Evolutionary conservation across 2,888 invertebrate species (phyloP).

Genomic region (Drosophila neonasuta): DNA sequence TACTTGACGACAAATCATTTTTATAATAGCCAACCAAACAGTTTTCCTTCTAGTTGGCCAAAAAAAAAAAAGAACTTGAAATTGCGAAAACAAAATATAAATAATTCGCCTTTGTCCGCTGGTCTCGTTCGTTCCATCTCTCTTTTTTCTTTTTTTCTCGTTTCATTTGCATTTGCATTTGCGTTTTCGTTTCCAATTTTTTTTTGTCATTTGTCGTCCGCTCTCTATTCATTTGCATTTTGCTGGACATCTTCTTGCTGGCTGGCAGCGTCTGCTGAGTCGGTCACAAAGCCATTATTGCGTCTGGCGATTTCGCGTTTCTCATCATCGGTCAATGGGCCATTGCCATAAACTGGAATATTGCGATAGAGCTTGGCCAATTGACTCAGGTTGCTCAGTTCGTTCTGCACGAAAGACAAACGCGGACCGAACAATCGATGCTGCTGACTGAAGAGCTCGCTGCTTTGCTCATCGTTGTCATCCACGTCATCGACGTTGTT

Average conservation of each 20-base stretch:
- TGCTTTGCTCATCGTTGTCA: slow-evolving; percentile 11
- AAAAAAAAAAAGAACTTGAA: neutral
- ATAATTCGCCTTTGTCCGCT: neutral
- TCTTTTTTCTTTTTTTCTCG: neutral
- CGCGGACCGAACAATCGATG: slow-evolving; percentile 8
- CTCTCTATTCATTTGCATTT: slow-evolving; percentile 16
- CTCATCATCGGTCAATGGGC: slow-evolving; percentile 53
- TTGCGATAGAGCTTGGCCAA: slow-evolving; percentile 24
- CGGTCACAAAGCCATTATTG: slow-evolving; percentile 11
- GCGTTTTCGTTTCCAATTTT: neutral
- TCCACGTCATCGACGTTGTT: slow-evolving; percentile 12
- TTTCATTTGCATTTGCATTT: slow-evolving; percentile 10
- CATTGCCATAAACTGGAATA: slow-evolving; percentile 19
- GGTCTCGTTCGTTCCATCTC: neutral
- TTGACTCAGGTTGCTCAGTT: slow-evolving; percentile 23
- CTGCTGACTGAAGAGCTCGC: slow-evolving; percentile 10
- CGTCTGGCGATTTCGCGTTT: slow-evolving; percentile 39
- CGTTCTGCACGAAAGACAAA: slow-evolving; percentile 14
- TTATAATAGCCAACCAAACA: neutral
- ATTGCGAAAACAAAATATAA: slow-evolving; percentile 8
- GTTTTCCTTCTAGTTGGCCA: slow-evolving; percentile 7
- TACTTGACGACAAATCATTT: slow-evolving; percentile 13
- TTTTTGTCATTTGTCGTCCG: neutral
- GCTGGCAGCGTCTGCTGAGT: slow-evolving; percentile 2
- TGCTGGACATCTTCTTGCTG: slow-evolving; percentile 1